A percentile compares a stretch with the other conserved stretches of the same genome.
These are phyloP conservation scores for Notothenia coriiceps DNA, from an alignment of 2,113 vertebrate species.

Conservation along the genomic window DNA sequence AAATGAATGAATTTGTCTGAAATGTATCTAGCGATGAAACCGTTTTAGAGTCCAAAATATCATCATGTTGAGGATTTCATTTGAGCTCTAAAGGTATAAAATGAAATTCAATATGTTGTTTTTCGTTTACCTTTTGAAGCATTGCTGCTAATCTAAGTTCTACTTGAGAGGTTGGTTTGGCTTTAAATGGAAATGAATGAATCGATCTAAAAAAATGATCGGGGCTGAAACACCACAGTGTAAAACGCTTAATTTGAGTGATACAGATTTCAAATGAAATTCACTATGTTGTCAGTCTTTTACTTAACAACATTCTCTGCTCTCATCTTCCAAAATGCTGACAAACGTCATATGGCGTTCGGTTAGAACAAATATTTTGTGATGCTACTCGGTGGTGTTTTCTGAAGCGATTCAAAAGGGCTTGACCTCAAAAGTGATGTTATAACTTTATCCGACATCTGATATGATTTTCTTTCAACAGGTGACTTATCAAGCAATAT, in stretches of 20 bases:
- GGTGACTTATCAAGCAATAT: conserved; percentile 55
- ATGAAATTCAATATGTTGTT: background rate
- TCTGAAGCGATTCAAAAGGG: conserved; percentile 38
- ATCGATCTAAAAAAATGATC: no score
- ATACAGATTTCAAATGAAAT: background rate
- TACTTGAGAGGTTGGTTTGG: no score
- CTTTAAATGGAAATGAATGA: no score
- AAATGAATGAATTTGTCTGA: conserved; percentile 18
- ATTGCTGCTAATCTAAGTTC: no score
- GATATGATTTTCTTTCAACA: conserved; percentile 2
- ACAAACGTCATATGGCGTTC: background rate
- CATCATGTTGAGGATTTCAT: background rate
- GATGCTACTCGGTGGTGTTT: conserved; percentile 19
- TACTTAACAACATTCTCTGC: conserved; percentile 1
- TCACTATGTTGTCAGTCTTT: conserved; percentile 8
- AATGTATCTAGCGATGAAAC: conserved; percentile 29
- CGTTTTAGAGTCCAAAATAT: background rate
- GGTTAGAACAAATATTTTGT: conserved; percentile 4
- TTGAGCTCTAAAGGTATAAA: background rate
- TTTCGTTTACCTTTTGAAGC: conserved; percentile 13
- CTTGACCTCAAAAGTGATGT: conserved; percentile 31
- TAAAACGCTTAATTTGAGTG: background rate
- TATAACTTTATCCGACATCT: conserved; percentile 8
- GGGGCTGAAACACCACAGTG: background rate
- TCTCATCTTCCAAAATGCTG: conserved; percentile 16